Percentiles rank a stretch among this genome's conserved stretches.
phyloP scores from a whole-genome alignment of 2,797 vertebrate species.

The Labroides dimidiatus region DNA sequence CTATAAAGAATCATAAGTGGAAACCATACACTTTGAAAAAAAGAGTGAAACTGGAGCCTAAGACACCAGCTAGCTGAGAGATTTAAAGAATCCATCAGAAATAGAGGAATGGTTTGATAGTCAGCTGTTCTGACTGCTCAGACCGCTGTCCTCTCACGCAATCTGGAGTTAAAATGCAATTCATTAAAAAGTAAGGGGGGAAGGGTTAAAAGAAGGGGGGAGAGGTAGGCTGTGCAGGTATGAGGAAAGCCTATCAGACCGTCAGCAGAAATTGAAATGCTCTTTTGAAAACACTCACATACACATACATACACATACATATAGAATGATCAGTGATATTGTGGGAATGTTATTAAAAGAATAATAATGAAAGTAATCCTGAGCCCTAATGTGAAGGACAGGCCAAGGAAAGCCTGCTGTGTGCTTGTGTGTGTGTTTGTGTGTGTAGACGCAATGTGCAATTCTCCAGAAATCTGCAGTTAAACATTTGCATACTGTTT shows the following conservation, averaged over 20 bases:
- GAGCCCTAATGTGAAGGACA: constrained; percentile 64
- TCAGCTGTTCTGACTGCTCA: constrained; percentile 22
- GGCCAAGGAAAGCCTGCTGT: constrained; percentile 43
- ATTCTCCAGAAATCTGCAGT: not conserved
- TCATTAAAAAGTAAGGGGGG: constrained; percentile 16
- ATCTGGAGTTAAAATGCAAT: constrained; percentile 44
- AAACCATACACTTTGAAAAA: constrained; percentile 27
- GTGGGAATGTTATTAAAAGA: constrained; percentile 55
- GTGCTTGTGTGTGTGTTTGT: not conserved
- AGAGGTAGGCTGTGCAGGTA: constrained; percentile 38
- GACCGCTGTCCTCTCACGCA: constrained; percentile 34
- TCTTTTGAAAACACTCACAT: constrained; percentile 28
- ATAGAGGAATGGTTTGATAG: constrained; percentile 5
- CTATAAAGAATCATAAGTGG: constrained; percentile 9
- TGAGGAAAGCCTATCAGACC: constrained; percentile 52
- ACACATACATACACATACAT: constrained; percentile 12
- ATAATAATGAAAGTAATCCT: constrained; percentile 51
- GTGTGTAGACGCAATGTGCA: constrained; percentile 6
- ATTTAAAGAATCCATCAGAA: not conserved
- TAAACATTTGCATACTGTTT: constrained; percentile 17
- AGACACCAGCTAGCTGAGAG: constrained; percentile 5
- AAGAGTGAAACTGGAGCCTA: constrained; percentile 1
- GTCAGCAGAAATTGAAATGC: constrained; percentile 53
- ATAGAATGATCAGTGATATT: constrained; percentile 52
- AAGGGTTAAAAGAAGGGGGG: not conserved